Conservation (phyloP, 2,888 invertebrate species). For the Scaptomyza caliginosa region DNA sequence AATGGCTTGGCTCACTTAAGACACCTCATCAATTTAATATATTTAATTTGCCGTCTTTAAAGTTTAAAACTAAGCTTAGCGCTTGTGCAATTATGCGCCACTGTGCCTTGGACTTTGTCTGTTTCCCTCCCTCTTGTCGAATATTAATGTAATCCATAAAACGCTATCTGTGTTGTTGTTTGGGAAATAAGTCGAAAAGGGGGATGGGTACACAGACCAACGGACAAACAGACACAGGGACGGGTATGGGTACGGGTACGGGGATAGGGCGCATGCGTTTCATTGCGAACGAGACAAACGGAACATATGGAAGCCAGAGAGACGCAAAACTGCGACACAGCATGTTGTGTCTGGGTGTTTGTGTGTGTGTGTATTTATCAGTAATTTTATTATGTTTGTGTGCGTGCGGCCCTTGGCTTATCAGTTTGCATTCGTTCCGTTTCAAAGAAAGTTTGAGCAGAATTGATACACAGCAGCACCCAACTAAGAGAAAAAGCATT, state of each 20-base stretch:
- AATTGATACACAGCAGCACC: conserved; percentile 38
- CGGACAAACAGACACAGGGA: conserved; percentile 2
- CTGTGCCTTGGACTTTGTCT: conserved; percentile 45
- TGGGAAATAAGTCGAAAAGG: conserved; percentile 20
- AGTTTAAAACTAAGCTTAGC: neutral
- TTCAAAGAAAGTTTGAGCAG: conserved; percentile 25
- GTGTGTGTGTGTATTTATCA: conserved; percentile 36
- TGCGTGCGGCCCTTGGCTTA: conserved; percentile 40
- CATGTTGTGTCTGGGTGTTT: neutral
- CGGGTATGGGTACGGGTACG: neutral
- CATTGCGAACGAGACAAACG: conserved; percentile 15
- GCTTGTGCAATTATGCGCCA: conserved; percentile 34
- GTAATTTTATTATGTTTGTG: conserved; percentile 7
- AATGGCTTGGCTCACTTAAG: conserved; percentile 5
- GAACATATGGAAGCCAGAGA: conserved; percentile 44
- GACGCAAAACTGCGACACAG: conserved; percentile 18
- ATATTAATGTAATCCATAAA: conserved; percentile 65
- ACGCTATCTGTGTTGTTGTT: conserved; percentile 50
- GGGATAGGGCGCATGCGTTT: conserved; percentile 49
- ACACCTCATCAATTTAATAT: conserved; percentile 8
- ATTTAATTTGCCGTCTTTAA: conserved; percentile 1
- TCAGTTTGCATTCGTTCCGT: conserved; percentile 56
- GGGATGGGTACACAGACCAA: conserved; percentile 7
- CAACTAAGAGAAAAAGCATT: neutral
- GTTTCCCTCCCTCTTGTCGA: conserved; percentile 16